These are phyloP conservation scores for Pasiphila rectangulata DNA, from an alignment of 2,888 invertebrate species.

Conservation along the genomic window DNA sequence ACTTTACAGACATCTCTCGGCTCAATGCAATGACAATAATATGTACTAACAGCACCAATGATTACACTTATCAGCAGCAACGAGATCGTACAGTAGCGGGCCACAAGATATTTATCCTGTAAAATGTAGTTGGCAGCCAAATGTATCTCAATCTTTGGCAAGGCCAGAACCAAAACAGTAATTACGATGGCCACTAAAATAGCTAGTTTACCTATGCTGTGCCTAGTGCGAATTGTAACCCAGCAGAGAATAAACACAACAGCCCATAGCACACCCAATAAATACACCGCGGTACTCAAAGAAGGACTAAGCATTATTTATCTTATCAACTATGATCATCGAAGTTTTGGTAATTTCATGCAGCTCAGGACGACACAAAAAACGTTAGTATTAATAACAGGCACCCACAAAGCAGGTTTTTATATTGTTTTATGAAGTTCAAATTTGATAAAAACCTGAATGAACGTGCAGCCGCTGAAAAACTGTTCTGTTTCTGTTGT, in stretches of 20 bases:
- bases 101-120: slow-evolving; percentile 61
- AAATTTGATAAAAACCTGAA: slow-evolving; percentile 38
- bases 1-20: slow-evolving; percentile 61
- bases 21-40: slow-evolving; percentile 55
- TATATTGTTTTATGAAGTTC: slow-evolving; percentile 20
- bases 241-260: slow-evolving; percentile 83
- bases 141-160: slow-evolving; percentile 78
- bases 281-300: slow-evolving; percentile 84
- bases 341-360: slow-evolving; percentile 37
- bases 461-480: slow-evolving; percentile 25
- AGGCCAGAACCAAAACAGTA: slow-evolving; percentile 80
- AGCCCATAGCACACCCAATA: slow-evolving; percentile 84
- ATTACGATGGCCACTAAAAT: slow-evolving; percentile 76
- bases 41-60: slow-evolving; percentile 51
- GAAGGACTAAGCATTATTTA: slow-evolving; percentile 65
- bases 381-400: slow-evolving; percentile 35
- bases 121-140: slow-evolving; percentile 68
- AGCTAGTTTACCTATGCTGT: slow-evolving; percentile 82
- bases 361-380: slow-evolving; percentile 43
- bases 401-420: slow-evolving; percentile 41
- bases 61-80: slow-evolving; percentile 52
- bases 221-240: slow-evolving; percentile 83
- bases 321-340: slow-evolving; percentile 34
- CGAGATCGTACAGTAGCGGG: slow-evolving; percentile 52
- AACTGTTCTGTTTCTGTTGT: too few relatives aligned